Evolutionary conservation across 2,888 invertebrate species (phyloP).

Genomic region (Volucella inflata): DNA sequence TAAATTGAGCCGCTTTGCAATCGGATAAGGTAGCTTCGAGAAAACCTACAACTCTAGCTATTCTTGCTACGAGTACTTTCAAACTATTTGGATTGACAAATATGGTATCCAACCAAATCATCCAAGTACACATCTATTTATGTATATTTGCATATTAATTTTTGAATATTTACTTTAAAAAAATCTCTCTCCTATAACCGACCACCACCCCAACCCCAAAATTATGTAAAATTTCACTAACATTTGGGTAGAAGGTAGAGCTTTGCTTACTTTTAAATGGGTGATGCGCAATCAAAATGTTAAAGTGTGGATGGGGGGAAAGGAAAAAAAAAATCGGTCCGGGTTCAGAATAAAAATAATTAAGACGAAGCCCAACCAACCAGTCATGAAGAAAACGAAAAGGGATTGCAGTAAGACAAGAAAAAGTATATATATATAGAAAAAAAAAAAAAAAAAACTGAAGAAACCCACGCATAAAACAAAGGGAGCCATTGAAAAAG

Average conservation of each 20-base stretch:
- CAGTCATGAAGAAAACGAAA: background rate
- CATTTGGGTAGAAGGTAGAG: background rate
- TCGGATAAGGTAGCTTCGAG: no score
- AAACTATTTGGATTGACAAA: no score
- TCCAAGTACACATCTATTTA: background rate
- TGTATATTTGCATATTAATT: background rate
- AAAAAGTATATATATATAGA: no score
- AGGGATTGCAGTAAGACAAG: constrained; percentile 9
- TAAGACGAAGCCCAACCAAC: constrained; percentile 30
- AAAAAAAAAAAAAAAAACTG: constrained; percentile 5
- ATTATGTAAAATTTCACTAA: background rate
- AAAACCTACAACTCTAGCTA: no score
- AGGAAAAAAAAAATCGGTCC: constrained; percentile 1
- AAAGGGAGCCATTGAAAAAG: background rate
- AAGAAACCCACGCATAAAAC: background rate
- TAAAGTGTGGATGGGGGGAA: background rate
- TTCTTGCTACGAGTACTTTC: no score
- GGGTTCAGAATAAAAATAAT: constrained; percentile 29
- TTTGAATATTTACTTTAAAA: constrained; percentile 32
- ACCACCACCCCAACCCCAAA: background rate
- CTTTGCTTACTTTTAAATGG: constrained; percentile 35
- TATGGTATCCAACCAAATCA: no score
- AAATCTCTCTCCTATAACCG: background rate
- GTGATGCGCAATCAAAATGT: constrained; percentile 59
- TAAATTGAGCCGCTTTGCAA: no score